A percentile compares a stretch with the other conserved stretches of the same genome.
Evolutionary conservation across 2,888 invertebrate species (phyloP).

Genomic region (Zaprionus lineosus): DNA sequence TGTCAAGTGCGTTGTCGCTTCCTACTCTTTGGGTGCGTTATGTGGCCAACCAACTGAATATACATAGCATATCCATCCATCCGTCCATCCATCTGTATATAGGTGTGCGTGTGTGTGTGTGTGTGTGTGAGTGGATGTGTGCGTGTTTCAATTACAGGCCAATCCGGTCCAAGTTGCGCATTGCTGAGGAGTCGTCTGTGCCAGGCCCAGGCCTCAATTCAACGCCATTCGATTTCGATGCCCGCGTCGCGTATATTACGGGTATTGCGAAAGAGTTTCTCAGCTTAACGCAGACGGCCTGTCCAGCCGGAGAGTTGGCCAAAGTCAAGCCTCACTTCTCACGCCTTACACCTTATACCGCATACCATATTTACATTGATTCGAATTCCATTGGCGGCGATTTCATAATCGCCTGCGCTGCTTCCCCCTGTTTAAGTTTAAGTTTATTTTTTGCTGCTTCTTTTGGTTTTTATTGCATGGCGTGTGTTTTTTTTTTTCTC

Average conservation of each 20-base stretch:
- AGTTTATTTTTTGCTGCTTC: constrained; percentile 33
- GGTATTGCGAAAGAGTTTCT: constrained; percentile 62
- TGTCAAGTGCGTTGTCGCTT: constrained; percentile 73
- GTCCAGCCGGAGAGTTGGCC: constrained; percentile 40
- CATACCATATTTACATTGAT: constrained; percentile 61
- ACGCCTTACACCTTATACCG: no score
- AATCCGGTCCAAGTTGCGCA: constrained; percentile 62
- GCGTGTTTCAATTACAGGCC: constrained; percentile 69
- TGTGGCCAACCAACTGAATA: constrained; percentile 39
- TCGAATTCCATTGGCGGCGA: constrained; percentile 73
- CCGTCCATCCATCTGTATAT: neutral
- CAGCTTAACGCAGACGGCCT: constrained; percentile 16
- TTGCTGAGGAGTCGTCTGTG: constrained; percentile 35
- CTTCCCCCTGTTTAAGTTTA: constrained; percentile 54
- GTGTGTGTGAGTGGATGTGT: constrained; percentile 4
- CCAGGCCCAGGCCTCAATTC: constrained; percentile 38
- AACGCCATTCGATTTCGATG: constrained; percentile 29
- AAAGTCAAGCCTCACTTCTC: constrained; percentile 54
- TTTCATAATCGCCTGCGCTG: constrained; percentile 66
- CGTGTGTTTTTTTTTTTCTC: constrained; percentile 32
- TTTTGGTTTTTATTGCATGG: constrained; percentile 48
- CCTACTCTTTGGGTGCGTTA: constrained; percentile 58
- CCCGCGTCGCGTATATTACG: constrained; percentile 20
- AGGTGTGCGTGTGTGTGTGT: neutral
- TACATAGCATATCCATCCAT: constrained; percentile 2